Evolutionary conservation across 2,888 invertebrate genomes (phyloP), one percentile per base, ranked within the genome.

Genomic region (Crocallis elinguaria): DNA sequence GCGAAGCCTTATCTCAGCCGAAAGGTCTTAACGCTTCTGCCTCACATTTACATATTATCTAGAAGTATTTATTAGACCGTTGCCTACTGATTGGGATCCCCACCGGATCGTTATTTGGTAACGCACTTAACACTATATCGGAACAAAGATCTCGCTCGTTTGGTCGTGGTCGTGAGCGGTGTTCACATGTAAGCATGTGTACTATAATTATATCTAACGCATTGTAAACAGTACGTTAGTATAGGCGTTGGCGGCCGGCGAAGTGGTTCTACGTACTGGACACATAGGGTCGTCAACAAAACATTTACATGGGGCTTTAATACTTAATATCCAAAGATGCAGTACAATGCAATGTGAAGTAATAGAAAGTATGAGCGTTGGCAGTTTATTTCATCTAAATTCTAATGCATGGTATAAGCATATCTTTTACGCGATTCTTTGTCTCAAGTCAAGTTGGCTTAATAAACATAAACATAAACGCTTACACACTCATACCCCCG

Each of bases 151-250:
- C 57, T 67, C 56, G 48, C 48, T 57, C 49, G 49, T 53, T 53
- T 44, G 67, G 71, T 77, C 77, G 75, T 79, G 75, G 75, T 78
- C 69, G 76, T 75, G 79, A 78, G 77, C 69, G 72, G 71, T 75
- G 74, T 73, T 73, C 72, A 74, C 77, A 55, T 59, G 57, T 56
- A 57, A 53, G 76, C 78, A 73, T 77, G 70, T 73, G 64, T 67
- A 63, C 75, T 81, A 78, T 84, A 86, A 86, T 86, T 86, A 84
- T 78, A 77, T 74, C 79, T 81, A 85, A 84, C 78, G 75, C 73
- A 79, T 76, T 82, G 84, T 86, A 86, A 87, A 86, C 80, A 85
- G 73, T 72, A 33, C 33, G 48, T 43, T 33, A 27, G 38, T 32
- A 71, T 65, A 72, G 69, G 66, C 67, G 67, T 60, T 57, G 63